Evolutionary conservation across 2,797 vertebrate genomes (phyloP).

Genomic region (Aulostomus chinensis): DNA sequence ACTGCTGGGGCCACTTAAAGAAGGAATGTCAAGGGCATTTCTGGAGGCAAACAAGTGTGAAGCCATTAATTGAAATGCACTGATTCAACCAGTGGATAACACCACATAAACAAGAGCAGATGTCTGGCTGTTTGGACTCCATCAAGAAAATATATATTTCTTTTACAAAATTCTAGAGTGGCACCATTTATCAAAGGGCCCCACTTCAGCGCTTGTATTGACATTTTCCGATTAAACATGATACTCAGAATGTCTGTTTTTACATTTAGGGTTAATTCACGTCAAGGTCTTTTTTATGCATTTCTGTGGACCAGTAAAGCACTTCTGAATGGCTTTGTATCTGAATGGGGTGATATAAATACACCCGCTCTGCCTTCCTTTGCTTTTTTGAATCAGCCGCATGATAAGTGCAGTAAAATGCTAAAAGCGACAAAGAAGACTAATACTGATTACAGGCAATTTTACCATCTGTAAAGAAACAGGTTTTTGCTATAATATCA

Average conservation of each 20-base stretch:
- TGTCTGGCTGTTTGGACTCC: slow-evolving; percentile 17
- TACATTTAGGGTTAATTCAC: not conserved
- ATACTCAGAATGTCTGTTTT: not conserved
- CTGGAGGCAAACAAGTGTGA: slow-evolving; percentile 26
- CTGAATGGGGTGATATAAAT: not conserved
- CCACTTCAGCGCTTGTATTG: slow-evolving; percentile 11
- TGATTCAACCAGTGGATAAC: slow-evolving; percentile 44
- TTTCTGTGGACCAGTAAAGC: not conserved
- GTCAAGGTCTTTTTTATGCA: not conserved
- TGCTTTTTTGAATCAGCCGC: not conserved
- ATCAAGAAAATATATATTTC: slow-evolving; percentile 9
- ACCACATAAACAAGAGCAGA: slow-evolving; percentile 47
- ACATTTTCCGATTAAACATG: not conserved
- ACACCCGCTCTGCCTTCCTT: not conserved
- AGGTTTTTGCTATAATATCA: slow-evolving; percentile 14
- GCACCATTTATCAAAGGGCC: slow-evolving; percentile 2
- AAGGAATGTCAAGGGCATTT: slow-evolving; percentile 18
- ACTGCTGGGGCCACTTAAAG: slow-evolving; percentile 10
- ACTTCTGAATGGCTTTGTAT: not conserved
- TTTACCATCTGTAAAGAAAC: slow-evolving; percentile 23
- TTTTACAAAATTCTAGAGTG: slow-evolving; percentile 10
- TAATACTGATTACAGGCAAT: slow-evolving; percentile 23
- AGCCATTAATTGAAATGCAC: slow-evolving; percentile 49
- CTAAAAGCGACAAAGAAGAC: slow-evolving; percentile 13
- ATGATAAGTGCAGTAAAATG: not conserved